Percentiles rank a stretch among this genome's conserved stretches.
Conservation (phyloP, 2,888 invertebrate genomes). For the Alviniconcha strummeri region DNA sequence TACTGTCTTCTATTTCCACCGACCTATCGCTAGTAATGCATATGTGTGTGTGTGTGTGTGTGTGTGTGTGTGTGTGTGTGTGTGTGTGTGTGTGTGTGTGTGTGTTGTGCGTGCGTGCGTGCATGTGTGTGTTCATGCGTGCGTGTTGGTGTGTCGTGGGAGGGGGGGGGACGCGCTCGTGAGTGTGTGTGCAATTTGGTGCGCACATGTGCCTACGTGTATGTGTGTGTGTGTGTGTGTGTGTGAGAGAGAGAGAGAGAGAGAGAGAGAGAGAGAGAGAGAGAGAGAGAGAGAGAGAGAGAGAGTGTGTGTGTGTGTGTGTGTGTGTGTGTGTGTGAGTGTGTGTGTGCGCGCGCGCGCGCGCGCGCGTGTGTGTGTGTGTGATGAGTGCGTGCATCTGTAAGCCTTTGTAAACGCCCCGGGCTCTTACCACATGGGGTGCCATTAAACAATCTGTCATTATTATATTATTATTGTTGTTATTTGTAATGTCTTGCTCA, state of each 20-base stretch:
- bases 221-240: not conserved
- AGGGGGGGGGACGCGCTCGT: not conserved
- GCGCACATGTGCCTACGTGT: too few species aligned
- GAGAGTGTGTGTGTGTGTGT: not conserved
- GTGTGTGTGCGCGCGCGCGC: not conserved
- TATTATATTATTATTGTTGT: too few species aligned
- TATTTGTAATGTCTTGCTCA: too few species aligned
- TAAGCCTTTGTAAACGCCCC: not conserved
- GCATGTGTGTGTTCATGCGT: not conserved
- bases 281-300: too few species aligned
- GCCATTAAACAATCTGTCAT: too few species aligned
- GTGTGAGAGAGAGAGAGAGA: too few species aligned
- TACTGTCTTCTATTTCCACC: not conserved
- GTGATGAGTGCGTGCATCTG: not conserved
- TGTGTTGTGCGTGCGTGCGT: not conserved
- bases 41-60: slow-evolving; percentile 16
- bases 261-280: too few species aligned
- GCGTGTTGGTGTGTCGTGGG: not conserved
- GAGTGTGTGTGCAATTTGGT: slow-evolving; percentile 1
- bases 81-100: not conserved
- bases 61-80: not conserved
- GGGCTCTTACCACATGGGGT: too few species aligned
- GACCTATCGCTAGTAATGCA: not conserved
- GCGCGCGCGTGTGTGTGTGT: not conserved
- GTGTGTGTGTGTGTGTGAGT: not conserved